These are phyloP conservation scores for Celastrina argiolus DNA, from an alignment of 2,888 invertebrate species.

Conservation along the genomic window DNA sequence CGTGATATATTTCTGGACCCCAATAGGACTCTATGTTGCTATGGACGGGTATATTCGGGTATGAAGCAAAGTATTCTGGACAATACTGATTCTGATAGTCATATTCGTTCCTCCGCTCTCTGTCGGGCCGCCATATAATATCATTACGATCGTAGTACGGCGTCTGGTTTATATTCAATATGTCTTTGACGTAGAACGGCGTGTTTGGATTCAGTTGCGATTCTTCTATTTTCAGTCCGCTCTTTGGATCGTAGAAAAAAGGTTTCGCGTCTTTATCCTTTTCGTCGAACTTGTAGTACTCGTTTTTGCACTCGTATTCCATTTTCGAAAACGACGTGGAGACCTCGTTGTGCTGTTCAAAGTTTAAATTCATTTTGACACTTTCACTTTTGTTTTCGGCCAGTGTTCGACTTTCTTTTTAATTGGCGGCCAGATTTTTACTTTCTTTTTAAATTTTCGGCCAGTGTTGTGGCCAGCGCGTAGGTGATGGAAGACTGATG, in stretches of 20 bases:
- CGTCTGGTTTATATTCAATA: constrained; percentile 58
- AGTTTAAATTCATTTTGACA: constrained; percentile 53
- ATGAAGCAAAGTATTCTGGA: constrained; percentile 57
- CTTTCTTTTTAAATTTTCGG: constrained; percentile 43
- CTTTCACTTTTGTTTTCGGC: constrained; percentile 44
- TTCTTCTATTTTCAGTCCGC: constrained; percentile 53
- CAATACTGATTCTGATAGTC: constrained; percentile 57
- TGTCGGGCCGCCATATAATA: constrained; percentile 53
- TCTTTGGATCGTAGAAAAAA: constrained; percentile 43
- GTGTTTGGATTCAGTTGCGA: constrained; percentile 41
- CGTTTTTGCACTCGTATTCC: constrained; percentile 55
- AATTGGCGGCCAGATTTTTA: constrained; percentile 35
- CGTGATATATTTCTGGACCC: constrained; percentile 57
- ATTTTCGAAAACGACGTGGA: constrained; percentile 57
- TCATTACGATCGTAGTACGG: constrained; percentile 58
- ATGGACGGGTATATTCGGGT: constrained; percentile 54
- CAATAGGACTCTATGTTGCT: constrained; percentile 57
- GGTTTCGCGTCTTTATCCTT: constrained; percentile 45
- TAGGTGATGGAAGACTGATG: constrained; percentile 67
- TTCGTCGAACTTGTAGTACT: constrained; percentile 50
- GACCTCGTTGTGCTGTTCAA: constrained; percentile 64
- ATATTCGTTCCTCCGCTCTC: constrained; percentile 50
- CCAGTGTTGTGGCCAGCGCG: constrained; percentile 57
- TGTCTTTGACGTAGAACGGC: constrained; percentile 69
- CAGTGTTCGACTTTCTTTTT: constrained; percentile 46